Evolutionary conservation across 2,113 vertebrate genomes (phyloP).

Genomic region (Cinclus mexicanus): DNA sequence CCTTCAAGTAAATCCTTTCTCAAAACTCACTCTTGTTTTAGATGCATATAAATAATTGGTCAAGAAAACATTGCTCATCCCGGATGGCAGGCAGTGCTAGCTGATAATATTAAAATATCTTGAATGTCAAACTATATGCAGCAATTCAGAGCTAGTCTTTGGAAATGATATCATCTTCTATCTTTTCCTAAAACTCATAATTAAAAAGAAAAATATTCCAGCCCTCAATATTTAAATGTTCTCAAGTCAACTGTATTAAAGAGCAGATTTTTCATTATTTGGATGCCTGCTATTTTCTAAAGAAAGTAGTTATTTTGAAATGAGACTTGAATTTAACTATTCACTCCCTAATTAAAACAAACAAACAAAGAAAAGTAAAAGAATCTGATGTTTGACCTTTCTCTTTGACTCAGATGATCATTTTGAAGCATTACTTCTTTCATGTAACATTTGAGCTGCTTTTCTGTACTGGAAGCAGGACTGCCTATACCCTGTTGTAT

Average conservation of each 20-base stretch:
- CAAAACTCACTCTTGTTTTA: not conserved
- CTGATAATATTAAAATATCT: conserved; percentile 38
- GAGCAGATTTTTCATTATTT: conserved; percentile 35
- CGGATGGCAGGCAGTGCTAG: not conserved
- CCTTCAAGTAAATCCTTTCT: not conserved
- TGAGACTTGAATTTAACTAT: not conserved
- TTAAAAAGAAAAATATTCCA: conserved; percentile 31
- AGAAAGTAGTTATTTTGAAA: conserved; percentile 9
- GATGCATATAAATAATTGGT: conserved; percentile 4
- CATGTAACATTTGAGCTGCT: not conserved
- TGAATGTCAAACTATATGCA: conserved; percentile 41
- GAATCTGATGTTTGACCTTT: not conserved
- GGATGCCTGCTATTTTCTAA: conserved; percentile 5
- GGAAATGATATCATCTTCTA: not conserved
- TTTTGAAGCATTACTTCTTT: not conserved
- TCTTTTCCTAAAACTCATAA: conserved; percentile 8
- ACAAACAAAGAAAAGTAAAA: not conserved
- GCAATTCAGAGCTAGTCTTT: conserved; percentile 4
- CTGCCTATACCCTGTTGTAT: not conserved
- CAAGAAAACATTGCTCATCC: conserved; percentile 23
- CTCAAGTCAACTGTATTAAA: conserved; percentile 10
- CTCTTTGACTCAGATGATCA: not conserved
- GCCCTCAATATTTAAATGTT: conserved; percentile 27
- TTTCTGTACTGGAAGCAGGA: not conserved
- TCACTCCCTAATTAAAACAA: not conserved